Conservation (phyloP, 2,888 invertebrate species). For the Helicoverpa assulta region DNA sequence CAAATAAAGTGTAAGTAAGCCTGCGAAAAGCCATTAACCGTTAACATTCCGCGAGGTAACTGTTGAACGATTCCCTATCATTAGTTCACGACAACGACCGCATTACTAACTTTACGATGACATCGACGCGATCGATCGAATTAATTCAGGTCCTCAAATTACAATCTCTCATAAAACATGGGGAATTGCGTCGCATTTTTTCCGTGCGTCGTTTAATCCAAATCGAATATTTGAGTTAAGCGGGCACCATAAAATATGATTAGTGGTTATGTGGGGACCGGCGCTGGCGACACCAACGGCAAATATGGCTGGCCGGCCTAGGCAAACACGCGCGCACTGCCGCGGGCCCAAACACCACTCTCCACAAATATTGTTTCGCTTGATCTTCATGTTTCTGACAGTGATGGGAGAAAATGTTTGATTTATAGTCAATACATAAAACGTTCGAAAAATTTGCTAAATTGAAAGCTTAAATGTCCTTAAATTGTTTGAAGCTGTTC, state of each 20-base stretch:
- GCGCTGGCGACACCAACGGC: constrained; percentile 76
- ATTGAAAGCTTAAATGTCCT: background rate
- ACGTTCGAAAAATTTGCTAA: background rate
- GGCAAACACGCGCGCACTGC: constrained; percentile 73
- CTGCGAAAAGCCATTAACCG: constrained; percentile 23
- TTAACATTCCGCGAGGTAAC: constrained; percentile 19
- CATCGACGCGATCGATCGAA: constrained; percentile 49
- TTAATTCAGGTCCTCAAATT: constrained; percentile 59
- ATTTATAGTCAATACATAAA: constrained; percentile 25
- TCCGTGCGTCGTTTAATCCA: constrained; percentile 79
- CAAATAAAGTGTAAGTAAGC: constrained; percentile 7
- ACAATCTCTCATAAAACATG: constrained; percentile 61
- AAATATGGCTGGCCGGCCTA: constrained; percentile 78
- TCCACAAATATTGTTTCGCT: constrained; percentile 77
- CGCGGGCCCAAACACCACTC: constrained; percentile 67
- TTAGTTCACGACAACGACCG: constrained; percentile 49
- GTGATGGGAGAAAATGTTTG: constrained; percentile 45
- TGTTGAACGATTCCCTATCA: constrained; percentile 30
- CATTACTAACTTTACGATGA: constrained; percentile 48
- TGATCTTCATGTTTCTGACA: constrained; percentile 66
- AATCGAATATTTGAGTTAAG: constrained; percentile 81
- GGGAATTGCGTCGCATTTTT: constrained; percentile 64
- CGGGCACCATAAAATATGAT: constrained; percentile 87
- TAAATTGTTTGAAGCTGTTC: background rate
- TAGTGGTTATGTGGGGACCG: constrained; percentile 81